Base-by-base conservation (phyloP, 2,797 vertebrate species). In the Aulostomus chinensis region DNA sequence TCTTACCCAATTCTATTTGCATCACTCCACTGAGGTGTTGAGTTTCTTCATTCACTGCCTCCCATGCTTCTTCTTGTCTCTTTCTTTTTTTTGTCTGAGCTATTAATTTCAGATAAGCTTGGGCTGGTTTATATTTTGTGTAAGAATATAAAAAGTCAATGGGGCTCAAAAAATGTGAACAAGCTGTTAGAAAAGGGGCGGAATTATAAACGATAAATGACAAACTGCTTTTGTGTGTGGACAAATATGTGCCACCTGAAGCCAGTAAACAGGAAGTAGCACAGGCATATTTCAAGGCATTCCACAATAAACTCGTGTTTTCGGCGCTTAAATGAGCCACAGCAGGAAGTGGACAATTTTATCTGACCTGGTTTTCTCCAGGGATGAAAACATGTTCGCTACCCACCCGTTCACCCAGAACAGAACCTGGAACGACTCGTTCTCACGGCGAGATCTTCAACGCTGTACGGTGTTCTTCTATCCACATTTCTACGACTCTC, bases 301-400 rank as follows among this genome's bases (percentile, higher is more conserved):
- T n/a, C n/a, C n/a, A n/a, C n/a, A n/a, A n/a, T n/a, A n/a, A n/a
- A n/a, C n/a, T n/a, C n/a, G n/a, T n/a, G n/a, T n/a, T n/a, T n/a
- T n/a, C n/a, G n/a, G n/a, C n/a, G n/a, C n/a, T n/a, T n/a, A n/a
- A n/a, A n/a, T n/a, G 10, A 78, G 35, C 36, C 21, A n/a, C 5
- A 35, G n/a, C 48, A 59, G 58, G 63, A 72, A 73, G 72, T 42
- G 9, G 1, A 42, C 24, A 59, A 33, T 26, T 17, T 41, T 12
- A 10, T 49, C 45, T 21, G 5, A 1, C 26, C 12, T 29, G 16
- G 15, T 12, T 26, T 30, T 13, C 30, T 1, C 2, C 31, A 10
- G 18, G 7, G 11, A 24, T 17, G 10, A 36, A 42, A 52, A 17
- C 12, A 10, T 7, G 15, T 63, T 60, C 35, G 34, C 12, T 62